Evolutionary conservation across 2,888 invertebrate genomes (phyloP).

Genomic region (Cryptosula pallasiana): DNA sequence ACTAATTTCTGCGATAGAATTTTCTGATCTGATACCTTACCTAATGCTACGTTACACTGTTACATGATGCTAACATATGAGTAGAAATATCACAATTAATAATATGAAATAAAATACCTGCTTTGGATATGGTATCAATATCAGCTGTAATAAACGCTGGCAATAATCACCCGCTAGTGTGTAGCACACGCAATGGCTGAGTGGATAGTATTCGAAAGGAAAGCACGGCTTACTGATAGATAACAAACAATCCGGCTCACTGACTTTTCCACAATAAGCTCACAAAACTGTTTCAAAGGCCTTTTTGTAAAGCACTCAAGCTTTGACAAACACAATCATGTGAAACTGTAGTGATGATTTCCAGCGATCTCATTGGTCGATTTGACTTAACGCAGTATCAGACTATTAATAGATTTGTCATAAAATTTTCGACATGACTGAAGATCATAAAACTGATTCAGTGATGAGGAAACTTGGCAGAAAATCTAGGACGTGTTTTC

Average conservation of each 20-base stretch:
- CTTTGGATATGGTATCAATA: not conserved
- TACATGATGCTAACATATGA: not conserved
- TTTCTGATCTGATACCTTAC: too few relatives aligned
- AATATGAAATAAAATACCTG: not conserved
- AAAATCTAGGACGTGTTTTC: too few relatives aligned
- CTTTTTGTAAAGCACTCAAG: slow-evolving; percentile 20
- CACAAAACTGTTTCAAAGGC: slow-evolving; percentile 13
- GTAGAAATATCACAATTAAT: not conserved
- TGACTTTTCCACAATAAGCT: slow-evolving; percentile 18
- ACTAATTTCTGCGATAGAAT: too few relatives aligned
- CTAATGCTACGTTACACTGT: too few relatives aligned
- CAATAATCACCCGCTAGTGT: not conserved
- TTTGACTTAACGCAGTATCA: not conserved
- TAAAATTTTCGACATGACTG: not conserved
- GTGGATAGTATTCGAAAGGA: not conserved
- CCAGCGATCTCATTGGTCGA: not conserved
- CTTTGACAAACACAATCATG: not conserved
- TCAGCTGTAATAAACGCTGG: not conserved
- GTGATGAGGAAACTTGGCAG: not conserved
- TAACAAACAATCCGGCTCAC: not conserved
- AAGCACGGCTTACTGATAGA: slow-evolving; percentile 1
- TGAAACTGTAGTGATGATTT: not conserved
- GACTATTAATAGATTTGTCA: not conserved
- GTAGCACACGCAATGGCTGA: not conserved
- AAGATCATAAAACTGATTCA: not conserved